Evolutionary conservation across 2,888 invertebrate genomes (phyloP), one percentile per base, ranked within the genome.

Genomic region (Platycheirus rosarum): DNA sequence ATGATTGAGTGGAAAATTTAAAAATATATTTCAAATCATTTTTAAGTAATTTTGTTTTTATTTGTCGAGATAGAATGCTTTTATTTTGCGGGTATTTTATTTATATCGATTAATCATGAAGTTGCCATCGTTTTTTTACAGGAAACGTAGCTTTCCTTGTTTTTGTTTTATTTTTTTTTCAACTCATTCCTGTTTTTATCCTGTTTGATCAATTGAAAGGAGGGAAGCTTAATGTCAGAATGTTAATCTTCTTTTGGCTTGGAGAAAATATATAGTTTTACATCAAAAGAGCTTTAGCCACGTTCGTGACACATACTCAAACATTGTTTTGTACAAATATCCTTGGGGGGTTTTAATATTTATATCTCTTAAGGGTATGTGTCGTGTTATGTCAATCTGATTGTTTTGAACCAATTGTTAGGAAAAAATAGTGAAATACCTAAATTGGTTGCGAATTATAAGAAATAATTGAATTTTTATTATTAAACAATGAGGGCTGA

Each of bases 131-230:
- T 53, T 75, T 77, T 53, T 23, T 44, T 2, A 9, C 9, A 9
- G 0, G 9, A 23, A 20, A 23, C 23, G 4, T 40, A 40, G 11
- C 9, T 37, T 20, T 37, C 37, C 20, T 26, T 70, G 18, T 35
- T 62, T 37, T 53, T 7, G 42, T 5, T n/a, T 46, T 55, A 14
- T 53, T 6, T 29, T 44, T 11, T 35, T 55, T 13, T 18, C 9
- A 44, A 14, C 42, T 55, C 53, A 11, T 44, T 44, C 26, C 35
- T 8, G 65, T 13, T 26, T 32, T 18, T 60, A 18, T 60, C 60
- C 60, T 80, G 80, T 80, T 80, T 80, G 75, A 80, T 80, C 80
- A 80, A 80, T 80, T 75, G 53, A 57, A 63, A 7, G 18, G 40
- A 48, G 11, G 14, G 32, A 60, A 37, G 48, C 46, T 44, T 13